Evolutionary conservation across 2,888 invertebrate species (phyloP).

Genomic region (Drosophila recens): DNA sequence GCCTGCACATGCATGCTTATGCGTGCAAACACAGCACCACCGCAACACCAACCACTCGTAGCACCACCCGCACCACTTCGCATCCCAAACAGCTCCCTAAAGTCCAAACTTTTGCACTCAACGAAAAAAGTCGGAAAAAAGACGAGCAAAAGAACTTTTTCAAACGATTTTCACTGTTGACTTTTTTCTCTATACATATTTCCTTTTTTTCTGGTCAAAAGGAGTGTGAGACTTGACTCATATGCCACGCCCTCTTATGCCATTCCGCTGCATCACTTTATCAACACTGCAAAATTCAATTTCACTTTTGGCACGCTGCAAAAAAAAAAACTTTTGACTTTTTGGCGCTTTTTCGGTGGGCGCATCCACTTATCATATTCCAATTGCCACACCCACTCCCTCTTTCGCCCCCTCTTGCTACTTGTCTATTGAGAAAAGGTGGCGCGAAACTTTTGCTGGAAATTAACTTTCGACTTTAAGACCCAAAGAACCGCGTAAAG

Average conservation of each 20-base stretch:
- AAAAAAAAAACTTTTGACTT: constrained; percentile 36
- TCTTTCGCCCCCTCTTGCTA: neutral
- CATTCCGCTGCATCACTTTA: constrained; percentile 64
- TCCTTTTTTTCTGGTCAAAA: constrained; percentile 27
- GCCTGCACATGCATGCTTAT: constrained; percentile 39
- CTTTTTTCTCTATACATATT: constrained; percentile 37
- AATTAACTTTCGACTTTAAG: constrained; percentile 54
- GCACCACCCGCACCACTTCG: neutral
- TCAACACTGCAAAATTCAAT: constrained; percentile 76
- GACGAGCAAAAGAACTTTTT: constrained; percentile 52
- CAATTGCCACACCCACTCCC: constrained; percentile 35
- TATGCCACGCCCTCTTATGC: constrained; percentile 22
- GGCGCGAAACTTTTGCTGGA: constrained; percentile 27
- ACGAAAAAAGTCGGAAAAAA: constrained; percentile 20
- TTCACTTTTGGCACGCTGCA: constrained; percentile 69
- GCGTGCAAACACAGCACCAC: constrained; percentile 10
- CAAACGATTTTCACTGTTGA: constrained; percentile 53
- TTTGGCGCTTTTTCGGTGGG: constrained; percentile 14
- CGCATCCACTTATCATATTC: constrained; percentile 74
- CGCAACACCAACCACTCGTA: neutral
- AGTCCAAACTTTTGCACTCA: constrained; percentile 68
- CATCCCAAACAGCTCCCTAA: constrained; percentile 19
- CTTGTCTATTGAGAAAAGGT: constrained; percentile 26
- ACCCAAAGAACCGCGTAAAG: constrained; percentile 19
- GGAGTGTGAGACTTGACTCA: constrained; percentile 27